Evolutionary conservation across 2,113 vertebrate species (phyloP).

Genomic region (Oreochromis aureus): DNA sequence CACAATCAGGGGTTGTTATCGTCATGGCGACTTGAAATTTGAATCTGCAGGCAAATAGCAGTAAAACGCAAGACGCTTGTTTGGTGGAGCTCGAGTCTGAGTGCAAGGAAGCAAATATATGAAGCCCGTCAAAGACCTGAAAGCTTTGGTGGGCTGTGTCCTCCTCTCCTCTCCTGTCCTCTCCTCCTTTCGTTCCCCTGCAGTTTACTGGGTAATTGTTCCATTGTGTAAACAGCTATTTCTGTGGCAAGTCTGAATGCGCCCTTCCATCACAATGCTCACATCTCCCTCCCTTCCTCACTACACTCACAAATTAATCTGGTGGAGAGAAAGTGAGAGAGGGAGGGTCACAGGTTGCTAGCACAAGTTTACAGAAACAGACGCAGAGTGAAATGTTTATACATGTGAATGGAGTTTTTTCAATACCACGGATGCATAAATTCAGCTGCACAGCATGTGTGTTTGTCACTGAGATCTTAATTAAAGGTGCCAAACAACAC

Average conservation of each 20-base stretch:
- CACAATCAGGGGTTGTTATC: neutral
- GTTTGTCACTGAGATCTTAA: neutral
- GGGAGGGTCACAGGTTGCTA: neutral
- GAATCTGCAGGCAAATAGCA: conserved; percentile 5
- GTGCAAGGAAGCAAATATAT: neutral
- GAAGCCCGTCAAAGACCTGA: conserved; percentile 28
- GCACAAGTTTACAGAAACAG: neutral
- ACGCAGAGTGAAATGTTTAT: neutral
- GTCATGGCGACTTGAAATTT: neutral
- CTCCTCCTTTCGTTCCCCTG: neutral
- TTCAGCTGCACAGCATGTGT: neutral
- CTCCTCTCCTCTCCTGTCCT: neutral
- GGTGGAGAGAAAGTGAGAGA: neutral
- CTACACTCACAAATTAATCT: conserved; percentile 21
- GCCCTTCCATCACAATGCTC: conserved; percentile 25
- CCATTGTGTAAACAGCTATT: conserved; percentile 67
- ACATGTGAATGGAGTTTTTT: neutral
- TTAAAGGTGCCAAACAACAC: neutral
- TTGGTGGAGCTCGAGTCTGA: neutral
- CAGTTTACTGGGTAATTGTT: conserved; percentile 52
- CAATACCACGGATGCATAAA: neutral
- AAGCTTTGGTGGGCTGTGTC: neutral
- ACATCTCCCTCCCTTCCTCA: neutral
- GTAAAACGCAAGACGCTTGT: conserved; percentile 7
- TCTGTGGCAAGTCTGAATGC: conserved; percentile 30